Evolutionary conservation across 2,888 invertebrate genomes (phyloP).

Genomic region (Nephrotoma guestfalica): DNA sequence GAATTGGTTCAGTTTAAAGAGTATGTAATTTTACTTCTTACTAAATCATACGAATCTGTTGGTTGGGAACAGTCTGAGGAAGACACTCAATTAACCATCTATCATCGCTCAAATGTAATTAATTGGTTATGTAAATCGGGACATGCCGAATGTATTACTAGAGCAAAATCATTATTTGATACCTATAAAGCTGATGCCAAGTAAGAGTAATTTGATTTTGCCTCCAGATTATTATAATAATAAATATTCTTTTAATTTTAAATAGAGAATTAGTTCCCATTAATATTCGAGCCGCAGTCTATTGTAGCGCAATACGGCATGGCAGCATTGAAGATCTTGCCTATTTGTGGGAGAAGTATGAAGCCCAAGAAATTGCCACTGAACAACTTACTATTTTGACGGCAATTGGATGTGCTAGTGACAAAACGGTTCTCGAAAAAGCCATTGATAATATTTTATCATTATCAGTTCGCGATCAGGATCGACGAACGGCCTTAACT

Average conservation of each 20-base stretch:
- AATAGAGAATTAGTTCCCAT: slow-evolving; percentile 34
- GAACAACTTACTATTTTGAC: slow-evolving; percentile 51
- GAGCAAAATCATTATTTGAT: slow-evolving; percentile 32
- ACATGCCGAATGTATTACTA: slow-evolving; percentile 39
- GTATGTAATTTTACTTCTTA: slow-evolving; percentile 35
- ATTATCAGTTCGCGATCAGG: slow-evolving; percentile 26
- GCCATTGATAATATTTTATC: slow-evolving; percentile 36
- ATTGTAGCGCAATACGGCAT: slow-evolving; percentile 57
- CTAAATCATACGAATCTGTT: slow-evolving; percentile 34
- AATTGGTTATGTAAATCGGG: slow-evolving; percentile 50
- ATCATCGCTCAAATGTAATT: slow-evolving; percentile 43
- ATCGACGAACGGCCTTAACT: slow-evolving; percentile 24
- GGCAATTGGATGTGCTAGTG: slow-evolving; percentile 51
- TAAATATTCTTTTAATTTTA: background rate
- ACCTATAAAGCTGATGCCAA: background rate
- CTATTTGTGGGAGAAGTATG: slow-evolving; percentile 46
- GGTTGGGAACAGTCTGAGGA: slow-evolving; percentile 31
- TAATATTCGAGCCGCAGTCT: slow-evolving; percentile 54
- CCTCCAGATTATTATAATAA: background rate
- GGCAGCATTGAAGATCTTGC: slow-evolving; percentile 48
- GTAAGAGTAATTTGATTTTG: background rate
- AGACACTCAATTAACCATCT: slow-evolving; percentile 40
- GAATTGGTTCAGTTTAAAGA: background rate
- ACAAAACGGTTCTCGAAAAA: slow-evolving; percentile 15
- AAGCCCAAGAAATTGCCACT: slow-evolving; percentile 42